phyloP scores from a whole-genome alignment of 1,140 invertebrate species.

The Drosophila nigromelanica region DNA sequence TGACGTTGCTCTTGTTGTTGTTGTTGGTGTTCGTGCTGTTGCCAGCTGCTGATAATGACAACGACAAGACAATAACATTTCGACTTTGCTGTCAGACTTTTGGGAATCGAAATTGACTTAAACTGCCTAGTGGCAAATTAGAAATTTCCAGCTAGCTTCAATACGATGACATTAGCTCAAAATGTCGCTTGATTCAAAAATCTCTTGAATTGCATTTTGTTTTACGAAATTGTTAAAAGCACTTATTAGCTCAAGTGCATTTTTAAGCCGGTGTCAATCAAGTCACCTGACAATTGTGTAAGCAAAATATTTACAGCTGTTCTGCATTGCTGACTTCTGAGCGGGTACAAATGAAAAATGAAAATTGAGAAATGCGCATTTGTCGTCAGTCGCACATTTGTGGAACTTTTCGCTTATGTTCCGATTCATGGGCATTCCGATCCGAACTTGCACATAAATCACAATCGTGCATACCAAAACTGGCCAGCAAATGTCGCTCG shows the following conservation, averaged over 20 bases:
- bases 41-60: conserved; percentile 64
- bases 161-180: too few relatives aligned
- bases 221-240: background rate
- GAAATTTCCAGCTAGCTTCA: conserved; percentile 12
- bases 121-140: conserved; percentile 15
- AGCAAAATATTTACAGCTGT: conserved; percentile 12
- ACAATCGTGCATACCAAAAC: conserved; percentile 45
- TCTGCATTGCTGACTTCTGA: conserved; percentile 26
- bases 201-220: background rate
- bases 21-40: conserved; percentile 26
- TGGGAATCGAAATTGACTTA: conserved; percentile 22
- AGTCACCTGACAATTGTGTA: too few relatives aligned
- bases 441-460: conserved; percentile 45
- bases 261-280: conserved; percentile 8
- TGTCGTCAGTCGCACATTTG: conserved; percentile 25
- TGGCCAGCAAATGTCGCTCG: conserved; percentile 19
- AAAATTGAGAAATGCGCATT: conserved; percentile 15
- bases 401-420: conserved; percentile 14
- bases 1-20: conserved; percentile 10
- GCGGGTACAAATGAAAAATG: background rate
- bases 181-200: too few relatives aligned
- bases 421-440: conserved; percentile 28
- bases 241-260: background rate
- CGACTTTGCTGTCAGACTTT: conserved; percentile 23
- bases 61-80: conserved; percentile 30